Conservation (phyloP, 2,797 vertebrate species). For the Paramormyrops hopkinsi region DNA sequence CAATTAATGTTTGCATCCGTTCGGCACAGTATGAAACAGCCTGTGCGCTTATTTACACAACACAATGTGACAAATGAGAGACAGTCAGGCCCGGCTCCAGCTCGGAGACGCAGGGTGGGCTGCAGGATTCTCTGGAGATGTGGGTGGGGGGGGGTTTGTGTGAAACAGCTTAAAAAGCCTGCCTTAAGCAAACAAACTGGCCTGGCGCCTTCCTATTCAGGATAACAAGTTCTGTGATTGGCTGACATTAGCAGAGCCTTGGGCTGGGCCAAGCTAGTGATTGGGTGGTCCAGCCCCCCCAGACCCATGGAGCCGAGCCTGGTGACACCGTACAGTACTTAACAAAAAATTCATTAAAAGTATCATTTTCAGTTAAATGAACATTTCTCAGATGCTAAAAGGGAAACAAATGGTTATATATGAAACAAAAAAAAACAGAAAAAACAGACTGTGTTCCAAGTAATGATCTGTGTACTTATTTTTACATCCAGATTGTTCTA, state of each 20-base stretch:
- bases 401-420: conserved; percentile 15
- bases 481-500: neutral
- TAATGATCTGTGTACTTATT: neutral
- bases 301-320: neutral
- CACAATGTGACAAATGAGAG: neutral
- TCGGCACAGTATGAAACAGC: neutral
- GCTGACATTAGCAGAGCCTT: neutral
- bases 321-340: neutral
- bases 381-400: conserved; percentile 20
- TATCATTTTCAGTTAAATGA: conserved; percentile 9
- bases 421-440: neutral
- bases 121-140: neutral
- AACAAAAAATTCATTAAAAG: neutral
- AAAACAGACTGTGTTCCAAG: neutral
- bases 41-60: neutral
- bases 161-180: neutral
- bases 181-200: neutral
- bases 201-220: neutral
- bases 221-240: neutral
- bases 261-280: neutral
- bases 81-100: neutral
- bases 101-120: neutral
- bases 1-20: neutral
- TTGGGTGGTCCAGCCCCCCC: neutral
- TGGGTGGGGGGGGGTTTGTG: neutral